These are phyloP conservation scores for Turritopsis rubra DNA, from an alignment of 30 jellyfish, hydroid and myxozoan genomes.

Conservation along the genomic window DNA sequence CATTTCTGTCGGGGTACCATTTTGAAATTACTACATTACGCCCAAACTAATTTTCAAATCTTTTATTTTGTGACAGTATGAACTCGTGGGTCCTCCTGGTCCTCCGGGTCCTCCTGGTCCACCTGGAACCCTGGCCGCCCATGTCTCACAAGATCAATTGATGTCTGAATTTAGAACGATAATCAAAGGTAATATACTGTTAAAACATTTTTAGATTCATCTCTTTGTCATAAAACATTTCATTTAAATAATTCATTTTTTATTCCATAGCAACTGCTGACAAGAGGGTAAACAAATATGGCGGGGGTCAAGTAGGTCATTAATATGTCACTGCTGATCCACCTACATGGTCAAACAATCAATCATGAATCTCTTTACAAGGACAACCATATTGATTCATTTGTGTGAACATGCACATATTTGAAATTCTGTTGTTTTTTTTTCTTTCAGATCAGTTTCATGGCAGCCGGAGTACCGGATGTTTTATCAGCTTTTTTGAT, in stretches of 20 bases:
- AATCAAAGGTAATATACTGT: constrained; percentile 81
- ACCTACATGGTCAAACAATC: neutral
- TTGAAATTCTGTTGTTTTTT: neutral
- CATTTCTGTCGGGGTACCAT: neutral
- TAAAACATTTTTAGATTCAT: neutral
- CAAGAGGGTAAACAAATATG: constrained; percentile 7
- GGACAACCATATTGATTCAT: neutral
- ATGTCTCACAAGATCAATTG: constrained; percentile 75
- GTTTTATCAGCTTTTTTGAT: constrained; percentile 77
- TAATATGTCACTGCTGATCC: neutral
- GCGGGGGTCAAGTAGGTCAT: constrained; percentile 11
- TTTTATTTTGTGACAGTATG: constrained; percentile 27
- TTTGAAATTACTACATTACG: neutral
- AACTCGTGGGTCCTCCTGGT: constrained; percentile 83
- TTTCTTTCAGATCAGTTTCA: constrained; percentile 49
- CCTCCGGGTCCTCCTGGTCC: constrained; percentile 98
- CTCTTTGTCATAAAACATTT: neutral
- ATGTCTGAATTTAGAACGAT: constrained; percentile 83
- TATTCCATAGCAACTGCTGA: neutral
- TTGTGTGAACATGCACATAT: neutral
- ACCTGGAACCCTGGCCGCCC: constrained; percentile 86
- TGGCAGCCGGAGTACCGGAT: constrained; percentile 95
- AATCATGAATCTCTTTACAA: neutral
- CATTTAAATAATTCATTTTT: neutral
- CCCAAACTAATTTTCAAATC: neutral